phyloP scores from a whole-genome alignment of 2,797 vertebrate species.

The Diceros bicornis region DNA sequence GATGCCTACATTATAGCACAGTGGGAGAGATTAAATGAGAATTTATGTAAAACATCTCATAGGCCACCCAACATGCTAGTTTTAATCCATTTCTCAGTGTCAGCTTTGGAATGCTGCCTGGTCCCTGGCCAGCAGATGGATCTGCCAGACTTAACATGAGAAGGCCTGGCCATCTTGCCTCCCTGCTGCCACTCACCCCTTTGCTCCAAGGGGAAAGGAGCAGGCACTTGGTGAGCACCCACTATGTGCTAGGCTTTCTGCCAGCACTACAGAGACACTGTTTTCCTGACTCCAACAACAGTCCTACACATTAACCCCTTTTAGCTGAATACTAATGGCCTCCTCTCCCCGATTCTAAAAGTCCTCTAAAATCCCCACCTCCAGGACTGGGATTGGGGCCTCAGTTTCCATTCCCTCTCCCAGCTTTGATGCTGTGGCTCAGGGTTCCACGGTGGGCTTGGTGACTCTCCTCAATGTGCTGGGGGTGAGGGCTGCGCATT shows the following conservation, averaged over 20 bases:
- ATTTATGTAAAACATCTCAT: not conserved
- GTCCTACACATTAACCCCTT: not conserved
- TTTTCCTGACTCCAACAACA: not conserved
- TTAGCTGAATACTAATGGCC: not conserved
- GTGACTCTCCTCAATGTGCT: not conserved
- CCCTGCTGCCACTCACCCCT: not conserved
- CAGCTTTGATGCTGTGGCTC: not conserved
- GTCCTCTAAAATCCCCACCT: not conserved
- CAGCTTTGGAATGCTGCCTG: not conserved
- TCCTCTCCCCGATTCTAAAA: not conserved
- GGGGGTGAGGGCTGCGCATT: not conserved
- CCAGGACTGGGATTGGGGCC: not conserved
- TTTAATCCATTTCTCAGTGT: not conserved
- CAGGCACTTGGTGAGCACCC: not conserved
- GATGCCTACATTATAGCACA: not conserved
- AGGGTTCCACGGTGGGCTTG: not conserved
- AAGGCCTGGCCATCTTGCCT: not conserved
- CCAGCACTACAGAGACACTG: not conserved
- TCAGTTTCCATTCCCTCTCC: not conserved
- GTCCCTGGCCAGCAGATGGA: not conserved
- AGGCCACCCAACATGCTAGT: not conserved
- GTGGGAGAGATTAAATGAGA: not conserved
- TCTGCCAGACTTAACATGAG: not conserved
- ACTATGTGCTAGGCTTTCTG: not conserved
- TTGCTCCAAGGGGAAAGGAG: not conserved